These are phyloP conservation scores for Protaetia brevitarsis DNA, from an alignment of 1,140 invertebrate species.

Conservation along the genomic window DNA sequence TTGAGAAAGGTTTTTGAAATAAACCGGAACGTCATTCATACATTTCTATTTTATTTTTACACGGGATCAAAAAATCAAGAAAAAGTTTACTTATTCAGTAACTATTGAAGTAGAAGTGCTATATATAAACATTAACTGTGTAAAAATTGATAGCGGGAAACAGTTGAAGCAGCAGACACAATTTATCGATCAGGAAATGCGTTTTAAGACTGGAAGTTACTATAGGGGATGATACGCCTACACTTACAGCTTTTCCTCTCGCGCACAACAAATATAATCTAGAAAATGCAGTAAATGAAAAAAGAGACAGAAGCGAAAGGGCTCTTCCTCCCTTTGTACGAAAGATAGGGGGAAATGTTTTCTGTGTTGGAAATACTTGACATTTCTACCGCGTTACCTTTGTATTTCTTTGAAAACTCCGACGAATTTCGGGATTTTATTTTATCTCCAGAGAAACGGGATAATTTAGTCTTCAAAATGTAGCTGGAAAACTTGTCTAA, in stretches of 20 bases:
- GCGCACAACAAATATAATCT: background rate
- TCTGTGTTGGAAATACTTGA: slow-evolving; percentile 6
- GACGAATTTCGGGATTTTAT: background rate
- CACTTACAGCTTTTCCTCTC: background rate
- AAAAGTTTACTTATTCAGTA: no score
- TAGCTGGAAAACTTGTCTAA: background rate
- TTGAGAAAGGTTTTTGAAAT: no score
- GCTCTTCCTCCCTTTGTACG: background rate
- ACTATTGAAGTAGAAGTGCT: no score
- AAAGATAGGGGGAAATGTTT: background rate
- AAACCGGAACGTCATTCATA: no score
- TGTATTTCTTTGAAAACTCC: background rate
- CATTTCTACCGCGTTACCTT: slow-evolving; percentile 15
- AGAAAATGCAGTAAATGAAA: slow-evolving; percentile 9
- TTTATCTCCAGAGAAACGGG: background rate
- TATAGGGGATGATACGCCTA: no score
- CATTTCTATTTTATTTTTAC: no score
- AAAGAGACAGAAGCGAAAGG: background rate
- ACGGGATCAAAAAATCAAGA: no score
- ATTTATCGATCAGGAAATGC: no score
- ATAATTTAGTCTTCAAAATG: background rate
- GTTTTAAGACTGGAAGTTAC: no score
- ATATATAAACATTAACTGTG: no score
- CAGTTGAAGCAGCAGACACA: no score
- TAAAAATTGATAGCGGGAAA: no score